Evolutionary conservation across 2,113 vertebrate genomes (phyloP).

Genomic region (Anguilla rostrata): DNA sequence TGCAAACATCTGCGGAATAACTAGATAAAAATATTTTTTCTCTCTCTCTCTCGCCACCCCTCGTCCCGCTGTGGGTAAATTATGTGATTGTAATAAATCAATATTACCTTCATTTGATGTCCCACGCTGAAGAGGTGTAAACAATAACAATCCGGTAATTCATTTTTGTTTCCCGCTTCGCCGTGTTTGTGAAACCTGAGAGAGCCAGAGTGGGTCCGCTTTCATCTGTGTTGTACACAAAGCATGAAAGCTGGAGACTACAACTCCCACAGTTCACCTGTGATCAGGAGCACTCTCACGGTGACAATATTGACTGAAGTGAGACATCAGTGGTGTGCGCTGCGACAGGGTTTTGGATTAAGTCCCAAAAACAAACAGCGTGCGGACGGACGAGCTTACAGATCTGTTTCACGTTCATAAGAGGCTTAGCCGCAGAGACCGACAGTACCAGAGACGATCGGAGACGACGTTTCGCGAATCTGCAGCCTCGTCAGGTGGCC

Average conservation of each 20-base stretch:
- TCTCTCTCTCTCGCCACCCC: background rate
- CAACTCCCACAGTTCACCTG: background rate
- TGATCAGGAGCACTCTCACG: background rate
- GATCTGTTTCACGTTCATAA: background rate
- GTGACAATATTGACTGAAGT: background rate
- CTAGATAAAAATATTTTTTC: background rate
- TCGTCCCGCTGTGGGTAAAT: background rate
- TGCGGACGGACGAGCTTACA: background rate
- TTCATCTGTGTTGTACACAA: background rate
- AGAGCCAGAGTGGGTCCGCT: background rate
- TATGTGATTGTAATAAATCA: constrained; percentile 4
- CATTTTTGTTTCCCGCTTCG: background rate
- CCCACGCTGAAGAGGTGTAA: background rate
- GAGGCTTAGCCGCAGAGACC: background rate
- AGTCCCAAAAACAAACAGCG: background rate
- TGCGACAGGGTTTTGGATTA: background rate
- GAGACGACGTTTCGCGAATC: background rate
- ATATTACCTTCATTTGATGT: constrained; percentile 4
- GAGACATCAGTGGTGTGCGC: too few species aligned
- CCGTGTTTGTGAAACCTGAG: background rate
- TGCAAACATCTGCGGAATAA: background rate
- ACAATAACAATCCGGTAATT: background rate
- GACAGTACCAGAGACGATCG: background rate
- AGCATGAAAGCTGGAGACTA: background rate
- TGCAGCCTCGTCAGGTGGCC: background rate